Evolutionary conservation across 35 echinoderm and acorn worm species (phyloP), one percentile per base, ranked within the genome.

Genomic region (Hemicentrotus pulcherrimus): DNA sequence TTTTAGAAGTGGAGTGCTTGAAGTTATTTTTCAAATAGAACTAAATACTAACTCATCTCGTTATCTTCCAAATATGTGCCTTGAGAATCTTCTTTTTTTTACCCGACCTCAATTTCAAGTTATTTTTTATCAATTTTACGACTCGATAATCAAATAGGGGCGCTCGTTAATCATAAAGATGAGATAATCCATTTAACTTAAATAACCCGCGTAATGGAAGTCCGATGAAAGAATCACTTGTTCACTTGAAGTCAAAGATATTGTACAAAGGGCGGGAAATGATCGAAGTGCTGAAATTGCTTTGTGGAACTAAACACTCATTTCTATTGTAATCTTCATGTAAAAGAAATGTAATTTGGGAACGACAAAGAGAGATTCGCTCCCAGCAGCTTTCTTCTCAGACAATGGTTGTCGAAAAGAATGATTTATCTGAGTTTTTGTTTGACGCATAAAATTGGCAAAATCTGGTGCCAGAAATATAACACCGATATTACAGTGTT

Each of bases 81-180:
- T 41, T 41, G 35, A 55, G 50, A 55, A 10, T 55, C 50, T 2
- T 55, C 50, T 55, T 55, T 55, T n/a, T 18, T 18, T 6, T 59
- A 28, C 65, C 65, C 65, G 65, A 78, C 65, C 65, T n/a, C 65
- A 22, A 78, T 78, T 78, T 78, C 65, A 78, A 78, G 65, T 78
- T 78, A 78, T 78, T 55, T 78, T 55, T 78, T 78, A 78, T 78
- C 65, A 78, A 78, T 78, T 78, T 78, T 78, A 78, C 65, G 65
- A 78, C 65, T 78, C 65, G 18, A 78, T 78, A 78, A 78, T 28
- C 65, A 28, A 78, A 78, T 78, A 78, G 65, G 18, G 65, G 22
- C 65, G 22, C 65, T 78, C 65, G 28, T 78, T n/a, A 78, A 78
- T 78, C 65, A 78, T 78, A 78, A 78, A 78, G 5, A 22, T 28